Conservation (phyloP, 2,797 vertebrate species). For the Decapterus maruadsi region DNA sequence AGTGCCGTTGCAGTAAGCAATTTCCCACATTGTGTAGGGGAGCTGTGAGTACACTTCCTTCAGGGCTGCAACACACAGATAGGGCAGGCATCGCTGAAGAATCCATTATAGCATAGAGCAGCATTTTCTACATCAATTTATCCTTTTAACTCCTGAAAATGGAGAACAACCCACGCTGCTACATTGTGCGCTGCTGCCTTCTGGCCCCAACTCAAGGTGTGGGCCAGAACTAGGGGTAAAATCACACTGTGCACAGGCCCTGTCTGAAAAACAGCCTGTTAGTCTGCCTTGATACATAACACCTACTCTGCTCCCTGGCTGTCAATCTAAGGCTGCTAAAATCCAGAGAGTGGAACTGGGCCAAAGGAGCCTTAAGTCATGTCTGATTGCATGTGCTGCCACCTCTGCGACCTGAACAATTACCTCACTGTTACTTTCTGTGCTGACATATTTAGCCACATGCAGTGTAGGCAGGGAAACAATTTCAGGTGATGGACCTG, state of each 20-base stretch:
- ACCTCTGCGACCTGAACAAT: constrained; percentile 56
- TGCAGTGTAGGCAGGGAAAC: constrained; percentile 26
- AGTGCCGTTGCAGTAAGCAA: constrained; percentile 85
- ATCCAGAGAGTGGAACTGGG: constrained; percentile 57
- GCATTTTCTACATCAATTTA: constrained; percentile 83
- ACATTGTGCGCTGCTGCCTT: constrained; percentile 76
- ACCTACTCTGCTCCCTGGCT: constrained; percentile 46
- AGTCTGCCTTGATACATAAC: constrained; percentile 63
- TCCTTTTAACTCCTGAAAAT: constrained; percentile 83
- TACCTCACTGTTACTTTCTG: constrained; percentile 48
- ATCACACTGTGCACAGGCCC: constrained; percentile 56
- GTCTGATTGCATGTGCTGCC: constrained; percentile 62
- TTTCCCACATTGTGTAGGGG: constrained; percentile 84
- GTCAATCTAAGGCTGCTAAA: constrained; percentile 60
- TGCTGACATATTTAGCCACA: constrained; percentile 58
- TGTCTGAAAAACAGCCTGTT: constrained; percentile 54
- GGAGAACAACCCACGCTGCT: constrained; percentile 77
- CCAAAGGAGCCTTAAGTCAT: constrained; percentile 64
- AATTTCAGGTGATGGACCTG: constrained; percentile 22
- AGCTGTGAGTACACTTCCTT: constrained; percentile 81
- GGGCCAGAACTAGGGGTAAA: constrained; percentile 73
- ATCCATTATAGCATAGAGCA: constrained; percentile 84
- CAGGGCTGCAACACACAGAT: constrained; percentile 86
- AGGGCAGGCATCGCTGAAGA: constrained; percentile 81
- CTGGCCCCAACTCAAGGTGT: constrained; percentile 76